Evolutionary conservation across 2,888 invertebrate species (phyloP).

Genomic region (Sabatieria punctata): DNA sequence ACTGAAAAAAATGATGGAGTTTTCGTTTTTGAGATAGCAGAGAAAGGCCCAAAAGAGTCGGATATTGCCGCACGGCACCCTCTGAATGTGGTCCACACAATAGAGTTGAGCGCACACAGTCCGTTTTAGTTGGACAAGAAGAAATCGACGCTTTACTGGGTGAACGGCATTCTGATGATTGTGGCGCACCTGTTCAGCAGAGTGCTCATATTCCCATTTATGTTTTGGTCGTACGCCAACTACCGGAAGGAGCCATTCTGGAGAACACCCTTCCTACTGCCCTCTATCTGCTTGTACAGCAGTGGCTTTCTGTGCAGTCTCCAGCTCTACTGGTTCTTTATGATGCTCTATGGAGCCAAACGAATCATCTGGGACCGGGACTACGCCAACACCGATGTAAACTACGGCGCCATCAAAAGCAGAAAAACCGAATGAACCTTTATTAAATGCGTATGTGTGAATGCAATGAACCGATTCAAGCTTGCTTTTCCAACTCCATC

Average conservation of each 20-base stretch:
- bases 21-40: no score
- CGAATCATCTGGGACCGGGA: neutral
- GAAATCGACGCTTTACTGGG: conserved; percentile 46
- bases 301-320: conserved; percentile 44
- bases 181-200: conserved; percentile 53
- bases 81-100: no score
- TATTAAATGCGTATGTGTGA: no score
- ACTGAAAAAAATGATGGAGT: no score
- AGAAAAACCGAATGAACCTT: no score
- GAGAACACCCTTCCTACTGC: neutral
- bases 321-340: conserved; percentile 60
- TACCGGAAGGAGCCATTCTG: neutral
- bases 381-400: no score
- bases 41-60: no score
- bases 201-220: conserved; percentile 52
- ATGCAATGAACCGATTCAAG: no score
- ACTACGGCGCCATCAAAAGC: no score
- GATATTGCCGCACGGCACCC: no score
- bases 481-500: no score
- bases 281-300: neutral
- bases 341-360: conserved; percentile 52
- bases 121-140: conserved; percentile 39
- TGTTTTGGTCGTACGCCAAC: conserved; percentile 17
- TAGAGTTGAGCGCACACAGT: conserved; percentile 9
- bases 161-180: conserved; percentile 56